Evolutionary conservation across 2,113 vertebrate species (phyloP), one percentile per base, ranked within the genome.

Genomic region (Arenaria interpres): DNA sequence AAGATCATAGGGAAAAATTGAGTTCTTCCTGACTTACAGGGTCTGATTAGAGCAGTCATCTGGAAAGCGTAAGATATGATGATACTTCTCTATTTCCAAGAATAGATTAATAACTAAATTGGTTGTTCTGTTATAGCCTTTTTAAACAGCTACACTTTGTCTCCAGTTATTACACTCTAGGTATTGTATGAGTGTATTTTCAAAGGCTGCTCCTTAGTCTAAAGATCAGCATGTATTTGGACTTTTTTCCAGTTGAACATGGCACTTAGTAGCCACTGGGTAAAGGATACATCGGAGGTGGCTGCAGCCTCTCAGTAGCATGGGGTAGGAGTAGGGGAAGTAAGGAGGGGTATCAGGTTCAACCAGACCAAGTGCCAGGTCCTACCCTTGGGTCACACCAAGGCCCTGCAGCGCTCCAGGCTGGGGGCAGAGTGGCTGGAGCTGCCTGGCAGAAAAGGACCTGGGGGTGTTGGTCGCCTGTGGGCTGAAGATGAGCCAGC

Each of bases 101-200:
- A 96, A 89, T 56, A 95, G 69, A 89, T 68, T 94, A 91, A 75
- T 95, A 89, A 85, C 73, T 91, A 85, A 91, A 89, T 82, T 82
- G 73, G 21, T 85, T 85, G 41, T 75, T 96, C 87, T 82, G 69
- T 72, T 91, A 48, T 14, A 79, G 51, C 17, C 35, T 64, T 91
- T 90, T 91, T 75, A 91, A 94, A 85, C 48, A 87, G 77, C 60
- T 89, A n/a, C 16, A 32, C 14, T 57, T 60, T 89, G 62, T 80
- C 51, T 89, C 27, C 30, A 60, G 56, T 88, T 95, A 85, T 64
- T 86, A 77, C 24, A 18, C 27, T 69, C 46, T 25, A 87, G 60
- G 56, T 93, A 60, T 74, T 90, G 7, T 75, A 27, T 9, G 50
- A 87, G 43, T 33, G 9, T 68, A 46, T 76, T 81, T 95, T 39